phyloP scores from a whole-genome alignment of 2,113 vertebrate species.

The Pipa parva region DNA sequence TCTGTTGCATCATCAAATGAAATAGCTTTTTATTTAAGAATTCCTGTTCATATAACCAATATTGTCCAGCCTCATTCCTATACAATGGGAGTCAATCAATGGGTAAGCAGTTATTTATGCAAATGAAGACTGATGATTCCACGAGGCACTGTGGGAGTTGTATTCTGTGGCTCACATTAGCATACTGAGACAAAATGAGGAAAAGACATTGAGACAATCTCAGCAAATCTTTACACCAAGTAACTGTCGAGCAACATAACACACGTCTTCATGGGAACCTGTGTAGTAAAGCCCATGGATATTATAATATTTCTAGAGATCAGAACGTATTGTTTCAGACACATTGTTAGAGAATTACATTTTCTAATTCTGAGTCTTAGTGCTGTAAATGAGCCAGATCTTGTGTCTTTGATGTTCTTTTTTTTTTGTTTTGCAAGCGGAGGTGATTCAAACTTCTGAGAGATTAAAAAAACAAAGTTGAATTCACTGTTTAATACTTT shows the following conservation, averaged over 20 bases:
- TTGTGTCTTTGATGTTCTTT: conserved; percentile 19
- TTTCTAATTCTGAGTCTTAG: neutral
- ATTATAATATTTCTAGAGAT: neutral
- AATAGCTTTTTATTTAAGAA: too few relatives aligned
- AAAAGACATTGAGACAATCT: neutral
- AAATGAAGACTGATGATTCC: too few relatives aligned
- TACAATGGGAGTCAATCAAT: too few relatives aligned
- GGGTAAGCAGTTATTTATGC: too few relatives aligned
- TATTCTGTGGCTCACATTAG: too few relatives aligned
- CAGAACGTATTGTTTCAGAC: neutral
- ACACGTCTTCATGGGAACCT: neutral
- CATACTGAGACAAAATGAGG: too few relatives aligned
- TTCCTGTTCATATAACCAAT: too few relatives aligned
- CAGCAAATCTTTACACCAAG: neutral
- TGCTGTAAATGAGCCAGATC: conserved; percentile 27
- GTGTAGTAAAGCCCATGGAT: neutral
- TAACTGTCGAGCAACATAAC: neutral
- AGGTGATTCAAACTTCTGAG: conserved; percentile 1
- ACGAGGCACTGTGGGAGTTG: too few relatives aligned
- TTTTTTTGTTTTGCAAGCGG: too few relatives aligned
- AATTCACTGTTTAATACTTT: conserved; percentile 23
- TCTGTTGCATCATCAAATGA: too few relatives aligned
- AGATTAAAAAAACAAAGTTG: neutral
- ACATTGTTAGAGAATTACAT: neutral
- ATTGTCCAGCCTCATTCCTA: too few relatives aligned